Percentiles rank a stretch among this genome's conserved stretches.
Conservation (phyloP, 2,113 vertebrate genomes). For the Gasterosteus aculeatus region DNA sequence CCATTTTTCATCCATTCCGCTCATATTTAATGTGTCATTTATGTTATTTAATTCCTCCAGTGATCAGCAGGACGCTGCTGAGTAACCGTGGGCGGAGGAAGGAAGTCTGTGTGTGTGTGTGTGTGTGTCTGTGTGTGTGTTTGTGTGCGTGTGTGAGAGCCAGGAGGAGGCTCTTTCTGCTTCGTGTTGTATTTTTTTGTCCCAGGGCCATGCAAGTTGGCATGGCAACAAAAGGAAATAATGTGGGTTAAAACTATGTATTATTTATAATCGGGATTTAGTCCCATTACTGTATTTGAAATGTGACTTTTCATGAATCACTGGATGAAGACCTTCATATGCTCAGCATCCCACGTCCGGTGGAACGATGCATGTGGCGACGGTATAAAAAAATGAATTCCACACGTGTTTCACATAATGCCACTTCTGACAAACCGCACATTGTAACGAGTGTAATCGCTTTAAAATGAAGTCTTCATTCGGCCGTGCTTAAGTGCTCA, state of each 20-base stretch:
- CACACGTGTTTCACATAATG: slow-evolving; percentile 48
- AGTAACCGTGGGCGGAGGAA: slow-evolving; percentile 6
- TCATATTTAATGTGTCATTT: slow-evolving; percentile 56
- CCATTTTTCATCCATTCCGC: slow-evolving; percentile 46
- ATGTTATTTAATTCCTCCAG: slow-evolving; percentile 43
- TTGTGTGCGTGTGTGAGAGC: neutral
- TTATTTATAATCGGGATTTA: slow-evolving; percentile 61
- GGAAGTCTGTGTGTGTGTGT: slow-evolving; percentile 15
- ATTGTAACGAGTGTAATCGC: slow-evolving; percentile 33
- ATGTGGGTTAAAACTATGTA: slow-evolving; percentile 37
- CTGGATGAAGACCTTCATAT: slow-evolving; percentile 26
- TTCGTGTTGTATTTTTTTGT: slow-evolving; percentile 1
- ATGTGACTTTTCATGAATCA: slow-evolving; percentile 44
- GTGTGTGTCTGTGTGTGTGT: neutral
- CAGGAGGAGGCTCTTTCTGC: slow-evolving; percentile 10
- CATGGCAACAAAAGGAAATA: slow-evolving; percentile 54
- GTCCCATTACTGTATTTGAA: slow-evolving; percentile 47
- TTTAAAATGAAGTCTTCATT: slow-evolving; percentile 47
- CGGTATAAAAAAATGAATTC: slow-evolving; percentile 44
- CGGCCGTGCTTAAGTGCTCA: slow-evolving; percentile 38
- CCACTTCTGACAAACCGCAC: slow-evolving; percentile 45
- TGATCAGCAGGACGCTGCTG: slow-evolving; percentile 32
- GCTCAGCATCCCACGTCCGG: slow-evolving; percentile 15
- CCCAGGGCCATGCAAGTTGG: slow-evolving; percentile 38
- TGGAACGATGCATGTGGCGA: slow-evolving; percentile 19